Evolutionary conservation across 2,113 vertebrate genomes (phyloP), one percentile per base, ranked within the genome.

Genomic region (Cyprinodon variegatus): DNA sequence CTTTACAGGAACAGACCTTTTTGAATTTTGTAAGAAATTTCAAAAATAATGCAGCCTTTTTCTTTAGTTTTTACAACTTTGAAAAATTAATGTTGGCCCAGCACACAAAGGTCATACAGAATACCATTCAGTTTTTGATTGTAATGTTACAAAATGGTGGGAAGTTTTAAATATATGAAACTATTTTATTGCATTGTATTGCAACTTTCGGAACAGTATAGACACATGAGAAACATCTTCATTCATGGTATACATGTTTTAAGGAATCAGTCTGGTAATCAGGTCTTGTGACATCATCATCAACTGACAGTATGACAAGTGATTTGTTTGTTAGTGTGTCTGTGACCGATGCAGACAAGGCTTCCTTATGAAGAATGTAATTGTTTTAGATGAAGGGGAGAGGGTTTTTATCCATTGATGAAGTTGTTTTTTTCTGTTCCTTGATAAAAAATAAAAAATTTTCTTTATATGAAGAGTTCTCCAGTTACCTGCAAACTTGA

Each of bases 401-500:
- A 86, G 86, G 70, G 73, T 71, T 53, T 45, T 38, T 1, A 15
- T 77, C 65, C 61, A 15, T 3, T 9, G 39, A 38, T 20, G 53
- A 0, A 38, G 60, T 77, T 81, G 78, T 65, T 64, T 14, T 77
- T 84, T 87, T 80, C 78, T 76, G 72, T 73, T 83, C 29, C 20
- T 68, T 41, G 22, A 63, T 39, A 68, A 29, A 17, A 15, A 20
- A 57, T 39, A 60, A n/a, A 73, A 1, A 4, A 59, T 17, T 53
- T 17, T 72, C 13, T 12, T 3, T 6, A 57, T 75, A 65, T 65
- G 50, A 41, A 80, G 45, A 66, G 59, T 53, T 39, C 39, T 46
- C 61, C 74, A 45, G 61, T 70, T 39, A 36, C 68, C 62, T 79
- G 48, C 61, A 59, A 61, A 50, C 40, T 60, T 43, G 38, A 69